phyloP scores from a whole-genome alignment of 2,113 vertebrate species.

The Synodontis membranacea region DNA sequence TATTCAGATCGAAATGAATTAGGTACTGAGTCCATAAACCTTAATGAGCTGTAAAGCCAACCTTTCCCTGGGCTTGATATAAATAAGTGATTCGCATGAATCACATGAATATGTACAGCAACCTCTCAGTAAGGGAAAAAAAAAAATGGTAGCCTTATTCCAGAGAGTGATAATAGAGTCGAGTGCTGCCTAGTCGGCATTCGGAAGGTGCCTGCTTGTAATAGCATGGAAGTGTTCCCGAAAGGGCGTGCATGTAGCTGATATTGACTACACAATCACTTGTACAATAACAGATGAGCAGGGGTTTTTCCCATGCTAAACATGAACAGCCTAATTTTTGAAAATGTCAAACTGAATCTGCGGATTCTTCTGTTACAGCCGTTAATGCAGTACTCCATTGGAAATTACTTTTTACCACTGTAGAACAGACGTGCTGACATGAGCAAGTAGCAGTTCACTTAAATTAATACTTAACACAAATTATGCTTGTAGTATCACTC shows the following conservation, averaged over 20 bases:
- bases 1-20: constrained; percentile 28
- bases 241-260: background rate
- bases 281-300: constrained; percentile 4
- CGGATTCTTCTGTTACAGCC: background rate
- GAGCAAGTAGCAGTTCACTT: background rate
- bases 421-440: background rate
- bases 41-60: constrained; percentile 38
- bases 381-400: background rate
- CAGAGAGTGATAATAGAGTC: background rate
- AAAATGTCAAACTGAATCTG: constrained; percentile 30
- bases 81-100: background rate
- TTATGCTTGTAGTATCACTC: background rate
- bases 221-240: constrained; percentile 5
- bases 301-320: background rate
- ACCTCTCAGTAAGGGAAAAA: background rate
- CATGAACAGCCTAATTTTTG: background rate
- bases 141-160: background rate
- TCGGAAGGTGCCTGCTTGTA: background rate
- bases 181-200: background rate
- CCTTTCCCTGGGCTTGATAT: constrained; percentile 14
- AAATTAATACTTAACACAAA: constrained; percentile 7
- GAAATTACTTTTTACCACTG: background rate
- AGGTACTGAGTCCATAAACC: constrained; percentile 20
- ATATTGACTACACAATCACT: background rate
- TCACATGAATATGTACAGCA: background rate